Evolutionary conservation across 2,888 invertebrate genomes (phyloP), one percentile per base, ranked within the genome.

Genomic region (Ditylenchus weischeri): DNA sequence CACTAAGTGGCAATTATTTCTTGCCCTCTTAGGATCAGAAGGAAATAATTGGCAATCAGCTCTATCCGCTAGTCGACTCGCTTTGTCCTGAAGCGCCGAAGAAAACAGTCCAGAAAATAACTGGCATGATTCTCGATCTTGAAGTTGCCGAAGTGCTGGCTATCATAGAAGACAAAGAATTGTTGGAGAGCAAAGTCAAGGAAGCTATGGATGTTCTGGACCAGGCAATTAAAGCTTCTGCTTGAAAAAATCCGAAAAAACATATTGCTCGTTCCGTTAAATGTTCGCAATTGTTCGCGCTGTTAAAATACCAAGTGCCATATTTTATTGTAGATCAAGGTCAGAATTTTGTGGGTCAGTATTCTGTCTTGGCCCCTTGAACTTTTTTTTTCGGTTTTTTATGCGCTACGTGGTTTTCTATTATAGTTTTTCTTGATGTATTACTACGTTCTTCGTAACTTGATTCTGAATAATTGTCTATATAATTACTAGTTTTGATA

Each of bases 41-140:
- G 84, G 96, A 96, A 87, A 94, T 98, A 91, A 88, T 99, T 77
- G 98, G 98, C 75, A 98, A 99, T 86, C 90, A 95, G 76, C 88
- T 98, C 71, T 98, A 93, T 90, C 96, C 96, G 21, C 88, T 95
- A 38, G 78, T 80, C 62, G 47, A 50, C 23, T 61, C 58, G 15
- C 48, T 68, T 47, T 72, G 68, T 51, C 21, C 7, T 29, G 54
- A 8, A 43, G 43, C 11, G 43, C 15, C 58, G 5, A 75, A 72
- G 29, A 73, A 74, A 18, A 21, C 75, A 57, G 76, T 76, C 58
- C 79, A 79, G 51, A 79, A 79, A 66, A 79, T 79, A 71, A 79
- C 79, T 18, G 79, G 79, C 68, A 79, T 79, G 79, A 76, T 79
- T 76, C 74, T 79, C 47, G 79, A 79, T 61, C 78, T 79, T 73